phyloP scores from a whole-genome alignment of 2,113 vertebrate species.

The Hyperoodon ampullatus region DNA sequence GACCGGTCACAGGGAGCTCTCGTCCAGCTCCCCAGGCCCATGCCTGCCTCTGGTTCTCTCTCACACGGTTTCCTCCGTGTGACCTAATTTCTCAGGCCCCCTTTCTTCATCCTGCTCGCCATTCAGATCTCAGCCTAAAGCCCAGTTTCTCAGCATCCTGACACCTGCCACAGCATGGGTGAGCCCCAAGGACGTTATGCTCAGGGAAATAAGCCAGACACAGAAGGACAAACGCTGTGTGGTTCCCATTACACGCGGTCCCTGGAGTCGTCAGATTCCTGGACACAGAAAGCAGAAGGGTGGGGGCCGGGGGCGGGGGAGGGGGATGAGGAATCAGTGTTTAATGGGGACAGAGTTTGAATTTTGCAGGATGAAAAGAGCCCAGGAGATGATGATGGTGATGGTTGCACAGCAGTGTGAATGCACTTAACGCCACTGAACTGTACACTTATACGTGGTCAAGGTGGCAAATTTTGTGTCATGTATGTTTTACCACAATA shows the following conservation, averaged over 20 bases:
- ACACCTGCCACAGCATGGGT: accelerated
- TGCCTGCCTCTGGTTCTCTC: not conserved
- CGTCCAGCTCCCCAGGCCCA: accelerated
- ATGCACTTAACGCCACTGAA: accelerated
- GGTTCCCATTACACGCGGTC: accelerated
- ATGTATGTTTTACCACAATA: not conserved
- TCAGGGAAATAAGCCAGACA: not conserved
- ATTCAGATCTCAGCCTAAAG: accelerated
- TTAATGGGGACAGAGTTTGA: not conserved
- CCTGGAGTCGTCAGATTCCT: accelerated
- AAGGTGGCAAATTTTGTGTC: too few species aligned
- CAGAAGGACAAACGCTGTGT: accelerated
- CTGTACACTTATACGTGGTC: accelerated
- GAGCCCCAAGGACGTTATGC: not conserved
- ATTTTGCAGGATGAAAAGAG: too few species aligned
- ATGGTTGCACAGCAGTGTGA: accelerated
- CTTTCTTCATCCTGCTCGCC: accelerated
- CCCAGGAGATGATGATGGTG: accelerated
- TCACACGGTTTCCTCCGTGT: accelerated
- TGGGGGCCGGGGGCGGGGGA: not conserved
- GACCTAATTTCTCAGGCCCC: not conserved
- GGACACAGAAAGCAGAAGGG: accelerated
- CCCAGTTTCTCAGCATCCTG: accelerated
- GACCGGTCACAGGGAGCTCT: accelerated
- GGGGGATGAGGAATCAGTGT: accelerated